Base-by-base conservation (phyloP, 2,888 invertebrate genomes). In the Lepidochitona cinerea region DNA sequence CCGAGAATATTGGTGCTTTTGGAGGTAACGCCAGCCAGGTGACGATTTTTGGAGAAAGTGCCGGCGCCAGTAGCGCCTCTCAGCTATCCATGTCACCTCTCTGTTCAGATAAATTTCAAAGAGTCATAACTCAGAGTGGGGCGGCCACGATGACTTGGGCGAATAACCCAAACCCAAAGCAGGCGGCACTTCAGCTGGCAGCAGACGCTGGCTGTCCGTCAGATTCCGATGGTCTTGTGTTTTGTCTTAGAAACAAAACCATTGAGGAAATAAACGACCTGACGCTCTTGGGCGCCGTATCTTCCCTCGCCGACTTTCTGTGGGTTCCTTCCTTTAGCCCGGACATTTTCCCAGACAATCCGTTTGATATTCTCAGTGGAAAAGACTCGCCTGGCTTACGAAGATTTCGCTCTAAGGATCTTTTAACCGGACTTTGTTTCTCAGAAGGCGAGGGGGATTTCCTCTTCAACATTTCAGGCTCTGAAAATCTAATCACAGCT, bases 41-140 rank as follows among this genome's bases (percentile, higher is more conserved):
- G 6, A 70, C 73, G 14, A 41, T 73, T 23, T 73, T 73, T 66
- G 73, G 73, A 49, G 69, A 73, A 52, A 69, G 69, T 3, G 73
- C 73, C 1, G 73, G 73, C 9, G 68, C 69, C 3, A 70, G 49
- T 6, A 53, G 69, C 18, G 69, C 69, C 14, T 36, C 65, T 6
- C 69, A 35, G 32, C 73, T 64, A 23, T 69, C 73, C 2, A 59
- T 69, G 18, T 54, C 37, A 14, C 52, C 73, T 0, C 23, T n/a
- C 9, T 69, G 69, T 52, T 37, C 37, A 26, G 69, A 70, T 3
- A 33, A 69, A n/a, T 68, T 73, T 52, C 73, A 73, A n/a, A 29
- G 73, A 69, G 36, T 73, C 7, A 69, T 73, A n/a, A 53, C 73
- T 9, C 73, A 73, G 26, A 73, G 73, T 35, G 73, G 73, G 52